phyloP scores from a whole-genome alignment of 2,113 vertebrate species.

The Speoplatyrhinus poulsoni region DNA sequence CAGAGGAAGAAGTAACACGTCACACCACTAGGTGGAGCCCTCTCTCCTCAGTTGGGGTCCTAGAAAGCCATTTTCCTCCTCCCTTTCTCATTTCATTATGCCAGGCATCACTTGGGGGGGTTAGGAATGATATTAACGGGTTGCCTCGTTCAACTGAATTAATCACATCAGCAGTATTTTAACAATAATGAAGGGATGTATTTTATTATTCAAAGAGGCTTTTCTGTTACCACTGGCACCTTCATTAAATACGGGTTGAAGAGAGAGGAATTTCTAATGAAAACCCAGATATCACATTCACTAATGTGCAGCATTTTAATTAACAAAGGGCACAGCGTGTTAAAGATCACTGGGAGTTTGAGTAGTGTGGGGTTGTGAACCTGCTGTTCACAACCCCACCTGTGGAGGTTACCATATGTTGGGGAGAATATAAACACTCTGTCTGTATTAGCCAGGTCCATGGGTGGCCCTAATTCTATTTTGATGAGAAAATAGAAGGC shows the following conservation, averaged over 20 bases:
- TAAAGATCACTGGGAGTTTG: slow-evolving; percentile 35
- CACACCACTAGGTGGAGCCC: slow-evolving; percentile 60
- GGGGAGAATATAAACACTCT: slow-evolving; percentile 55
- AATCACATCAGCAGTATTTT: background rate
- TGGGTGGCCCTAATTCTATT: slow-evolving; percentile 59
- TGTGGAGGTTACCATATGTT: slow-evolving; percentile 68
- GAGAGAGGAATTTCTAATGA: background rate
- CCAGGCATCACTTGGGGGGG: slow-evolving; percentile 10
- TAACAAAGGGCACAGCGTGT: slow-evolving; percentile 26
- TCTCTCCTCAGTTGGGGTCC: slow-evolving; percentile 30
- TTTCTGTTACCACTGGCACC: background rate
- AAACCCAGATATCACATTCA: slow-evolving; percentile 11
- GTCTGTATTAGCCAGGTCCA: slow-evolving; percentile 45
- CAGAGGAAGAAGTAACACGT: slow-evolving; percentile 10
- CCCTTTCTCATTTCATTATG: slow-evolving; percentile 7
- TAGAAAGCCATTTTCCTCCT: slow-evolving; percentile 5
- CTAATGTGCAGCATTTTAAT: background rate
- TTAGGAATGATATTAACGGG: slow-evolving; percentile 3
- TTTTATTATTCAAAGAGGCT: slow-evolving; percentile 15
- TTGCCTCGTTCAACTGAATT: background rate
- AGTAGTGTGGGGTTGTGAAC: slow-evolving; percentile 42
- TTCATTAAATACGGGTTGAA: background rate
- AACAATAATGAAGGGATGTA: background rate
- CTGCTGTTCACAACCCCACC: no score
- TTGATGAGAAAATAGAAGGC: slow-evolving; percentile 41